A percentile compares a stretch with the other conserved stretches of the same genome.
Evolutionary conservation across 2,113 vertebrate genomes (phyloP).

Genomic region (Dendrocopos noguchii): DNA sequence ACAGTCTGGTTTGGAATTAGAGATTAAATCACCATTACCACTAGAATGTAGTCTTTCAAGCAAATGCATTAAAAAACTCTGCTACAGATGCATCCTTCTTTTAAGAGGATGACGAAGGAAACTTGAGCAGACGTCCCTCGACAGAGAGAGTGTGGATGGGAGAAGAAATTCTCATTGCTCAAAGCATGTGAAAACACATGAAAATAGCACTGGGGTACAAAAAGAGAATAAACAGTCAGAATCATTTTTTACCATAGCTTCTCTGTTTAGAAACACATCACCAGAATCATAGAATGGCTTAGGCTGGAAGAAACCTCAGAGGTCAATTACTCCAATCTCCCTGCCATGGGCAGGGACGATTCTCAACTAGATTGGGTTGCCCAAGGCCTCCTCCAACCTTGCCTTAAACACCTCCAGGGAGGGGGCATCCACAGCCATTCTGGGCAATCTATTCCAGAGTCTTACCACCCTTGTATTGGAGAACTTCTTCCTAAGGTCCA

Average conservation of each 20-base stretch:
- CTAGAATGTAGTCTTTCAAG: background rate
- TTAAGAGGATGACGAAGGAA: background rate
- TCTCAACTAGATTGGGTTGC: too few species aligned
- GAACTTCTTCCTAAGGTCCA: too few species aligned
- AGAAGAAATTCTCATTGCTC: background rate
- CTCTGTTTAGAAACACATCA: background rate
- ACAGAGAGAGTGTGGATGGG: background rate
- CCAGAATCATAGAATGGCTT: background rate
- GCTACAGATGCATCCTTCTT: background rate
- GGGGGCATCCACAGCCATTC: too few species aligned
- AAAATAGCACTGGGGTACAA: background rate
- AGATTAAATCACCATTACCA: background rate
- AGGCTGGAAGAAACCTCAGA: too few species aligned
- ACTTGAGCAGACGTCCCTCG: background rate
- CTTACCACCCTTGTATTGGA: too few species aligned
- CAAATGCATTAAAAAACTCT: background rate
- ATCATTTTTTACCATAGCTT: background rate
- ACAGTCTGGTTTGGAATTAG: background rate
- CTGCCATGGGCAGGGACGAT: too few species aligned
- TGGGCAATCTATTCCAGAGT: too few species aligned
- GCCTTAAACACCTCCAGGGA: too few species aligned
- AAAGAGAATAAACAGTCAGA: background rate
- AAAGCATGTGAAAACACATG: background rate
- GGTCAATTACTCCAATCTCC: too few species aligned
- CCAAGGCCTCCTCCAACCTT: too few species aligned